Percentiles rank a stretch among this genome's conserved stretches.
Conservation (phyloP, 2,888 invertebrate species). For the Digitonthophagus gazella region DNA sequence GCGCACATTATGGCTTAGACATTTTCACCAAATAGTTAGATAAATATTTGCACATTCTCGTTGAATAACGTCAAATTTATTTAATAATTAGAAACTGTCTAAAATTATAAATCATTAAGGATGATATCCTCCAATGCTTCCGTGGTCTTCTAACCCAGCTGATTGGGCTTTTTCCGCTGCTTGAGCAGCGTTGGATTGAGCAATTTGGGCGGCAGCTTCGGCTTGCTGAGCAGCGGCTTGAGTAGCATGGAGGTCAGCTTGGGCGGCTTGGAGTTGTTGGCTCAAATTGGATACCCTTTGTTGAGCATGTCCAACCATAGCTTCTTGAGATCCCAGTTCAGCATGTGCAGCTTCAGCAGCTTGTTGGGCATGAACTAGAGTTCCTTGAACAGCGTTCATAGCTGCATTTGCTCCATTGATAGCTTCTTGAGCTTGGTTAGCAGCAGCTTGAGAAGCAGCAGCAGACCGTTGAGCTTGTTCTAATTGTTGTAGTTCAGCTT, state of each 20-base stretch:
- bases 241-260: too few relatives aligned
- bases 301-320: too few relatives aligned
- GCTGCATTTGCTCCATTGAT: slow-evolving; percentile 73
- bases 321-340: slow-evolving; percentile 71
- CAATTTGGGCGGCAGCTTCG: too few relatives aligned
- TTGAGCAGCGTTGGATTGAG: too few relatives aligned
- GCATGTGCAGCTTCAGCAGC: slow-evolving; percentile 73
- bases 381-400: slow-evolving; percentile 73
- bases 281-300: slow-evolving; percentile 63
- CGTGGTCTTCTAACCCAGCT: slow-evolving; percentile 23
- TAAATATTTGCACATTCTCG: too few relatives aligned
- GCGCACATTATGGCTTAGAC: too few relatives aligned
- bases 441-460: slow-evolving; percentile 69
- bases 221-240: too few relatives aligned
- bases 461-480: slow-evolving; percentile 73
- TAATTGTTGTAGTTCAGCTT: slow-evolving; percentile 72
- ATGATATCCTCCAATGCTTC: slow-evolving; percentile 9
- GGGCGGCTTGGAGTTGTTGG: slow-evolving; percentile 67
- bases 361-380: too few relatives aligned
- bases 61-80: too few relatives aligned
- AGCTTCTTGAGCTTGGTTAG: slow-evolving; percentile 55
- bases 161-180: slow-evolving; percentile 23
- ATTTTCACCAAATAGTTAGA: too few relatives aligned
- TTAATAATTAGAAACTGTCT: too few relatives aligned
- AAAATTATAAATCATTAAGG: too few relatives aligned